Percentiles rank a stretch among this genome's conserved stretches.
phyloP scores from a whole-genome alignment of 2,113 vertebrate species.

The Ictidomys tridecemlineatus region DNA sequence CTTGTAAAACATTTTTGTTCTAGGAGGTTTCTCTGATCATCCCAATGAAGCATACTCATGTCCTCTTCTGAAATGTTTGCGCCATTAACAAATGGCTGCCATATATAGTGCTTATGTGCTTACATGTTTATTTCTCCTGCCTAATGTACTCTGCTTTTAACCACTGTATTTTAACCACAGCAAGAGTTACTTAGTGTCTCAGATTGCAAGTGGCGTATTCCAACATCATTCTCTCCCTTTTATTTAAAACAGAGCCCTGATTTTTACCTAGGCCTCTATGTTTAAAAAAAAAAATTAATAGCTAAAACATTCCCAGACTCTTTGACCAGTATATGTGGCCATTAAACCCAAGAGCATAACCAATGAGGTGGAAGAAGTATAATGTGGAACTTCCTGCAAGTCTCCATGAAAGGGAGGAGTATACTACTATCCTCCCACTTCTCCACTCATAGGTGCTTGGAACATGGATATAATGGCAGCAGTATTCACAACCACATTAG shows the following conservation, averaged over 20 bases:
- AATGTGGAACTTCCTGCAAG: not conserved
- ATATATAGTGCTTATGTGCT: not conserved
- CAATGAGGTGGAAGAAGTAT: not conserved
- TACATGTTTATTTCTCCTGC: not conserved
- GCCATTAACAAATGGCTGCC: not conserved
- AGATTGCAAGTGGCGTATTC: not conserved
- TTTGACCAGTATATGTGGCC: not conserved
- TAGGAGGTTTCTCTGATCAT: not conserved
- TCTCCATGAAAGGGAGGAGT: not conserved
- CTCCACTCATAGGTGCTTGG: not conserved
- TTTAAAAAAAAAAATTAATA: not conserved
- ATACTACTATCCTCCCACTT: not conserved
- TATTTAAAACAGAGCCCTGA: not conserved
- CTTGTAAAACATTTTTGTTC: slow-evolving; percentile 1
- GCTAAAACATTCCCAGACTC: not conserved
- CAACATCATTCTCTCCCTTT: not conserved
- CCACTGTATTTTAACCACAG: not conserved
- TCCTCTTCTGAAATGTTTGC: not conserved
- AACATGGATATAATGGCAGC: not conserved
- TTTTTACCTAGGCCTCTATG: not conserved
- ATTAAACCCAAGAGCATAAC: not conserved
- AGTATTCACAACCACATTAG: not conserved
- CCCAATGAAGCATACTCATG: not conserved
- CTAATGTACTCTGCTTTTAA: not conserved
- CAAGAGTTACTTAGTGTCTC: slow-evolving; percentile 2